Evolutionary conservation across 1,140 invertebrate genomes (phyloP), one percentile per base, ranked within the genome.

Genomic region (Hestina assimilis): DNA sequence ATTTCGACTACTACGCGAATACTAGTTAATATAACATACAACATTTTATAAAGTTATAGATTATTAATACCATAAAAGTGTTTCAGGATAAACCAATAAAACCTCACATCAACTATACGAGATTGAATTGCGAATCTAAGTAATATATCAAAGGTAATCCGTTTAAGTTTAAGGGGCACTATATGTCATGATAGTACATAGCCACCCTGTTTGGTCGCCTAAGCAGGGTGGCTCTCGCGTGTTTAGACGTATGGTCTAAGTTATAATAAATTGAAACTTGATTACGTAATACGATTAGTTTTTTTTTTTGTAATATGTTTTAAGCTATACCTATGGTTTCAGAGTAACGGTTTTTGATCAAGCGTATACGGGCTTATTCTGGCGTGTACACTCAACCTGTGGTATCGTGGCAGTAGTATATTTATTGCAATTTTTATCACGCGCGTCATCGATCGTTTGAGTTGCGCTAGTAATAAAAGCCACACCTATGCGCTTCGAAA

Each of bases 71-170:
- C 31, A 17, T 45, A 57, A 17, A 46, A 50, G 66, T 60, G 56
- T 57, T 38, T 19, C 70, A 73, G 69, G 65, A 72, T n/a, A 76
- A 83, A 76, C 73, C 72, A 83, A 86, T 83, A 77, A 65, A 66
- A 77, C 70, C 21, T 42, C 20, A 74, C 78, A 83, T 83, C 76
- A 79, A 78, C 76, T 87, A 81, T 77, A 75, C 70, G 72, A 83
- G 80, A 84, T 87, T 87, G 76, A 79, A 83, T 83, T 75, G 71
- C 74, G 71, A 72, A 78, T 77, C 73, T 70, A 63, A 69, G 77
- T 84, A 82, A 83, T 87, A 84, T 84, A 87, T 87, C 83, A 87
- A 83, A 84, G 79, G 83, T 87, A 87, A 87, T 87, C 83, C 83
- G 79, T 83, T 87, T 87, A 87, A 82, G 76, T 84, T 86, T 83